These are phyloP conservation scores for Ophiodon elongatus DNA, from an alignment of 2,113 vertebrate species.

Conservation along the genomic window DNA sequence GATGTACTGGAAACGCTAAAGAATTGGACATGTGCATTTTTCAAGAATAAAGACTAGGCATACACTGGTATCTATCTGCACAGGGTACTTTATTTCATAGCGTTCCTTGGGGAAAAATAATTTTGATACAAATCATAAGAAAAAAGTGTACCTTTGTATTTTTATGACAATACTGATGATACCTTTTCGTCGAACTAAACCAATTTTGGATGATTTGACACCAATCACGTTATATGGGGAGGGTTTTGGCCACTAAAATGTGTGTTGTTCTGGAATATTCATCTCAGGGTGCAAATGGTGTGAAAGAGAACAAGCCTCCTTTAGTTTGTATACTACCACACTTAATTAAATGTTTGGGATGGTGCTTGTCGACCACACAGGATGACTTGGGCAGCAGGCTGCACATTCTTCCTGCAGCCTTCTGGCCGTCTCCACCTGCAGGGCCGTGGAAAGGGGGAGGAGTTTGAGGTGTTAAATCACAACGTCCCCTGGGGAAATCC, in stretches of 20 bases:
- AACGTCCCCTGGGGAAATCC: slow-evolving; percentile 62
- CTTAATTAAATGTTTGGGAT: slow-evolving; percentile 68
- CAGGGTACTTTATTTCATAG: slow-evolving; percentile 87
- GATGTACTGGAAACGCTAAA: slow-evolving; percentile 87
- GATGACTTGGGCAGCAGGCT: slow-evolving; percentile 65
- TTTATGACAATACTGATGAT: slow-evolving; percentile 82
- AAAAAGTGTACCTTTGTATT: slow-evolving; percentile 86
- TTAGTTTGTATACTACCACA: slow-evolving; percentile 68
- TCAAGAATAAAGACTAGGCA: slow-evolving; percentile 79
- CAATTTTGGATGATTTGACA: slow-evolving; percentile 81
- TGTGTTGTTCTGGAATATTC: slow-evolving; percentile 82
- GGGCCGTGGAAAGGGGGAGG: slow-evolving; percentile 25
- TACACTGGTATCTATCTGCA: slow-evolving; percentile 85
- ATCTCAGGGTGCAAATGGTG: slow-evolving; percentile 87
- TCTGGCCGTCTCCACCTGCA: slow-evolving; percentile 46
- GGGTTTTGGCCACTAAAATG: slow-evolving; percentile 76
- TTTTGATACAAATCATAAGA: slow-evolving; percentile 84
- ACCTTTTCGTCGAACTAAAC: slow-evolving; percentile 78
- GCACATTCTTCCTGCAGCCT: slow-evolving; percentile 72
- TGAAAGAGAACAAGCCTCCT: slow-evolving; percentile 80
- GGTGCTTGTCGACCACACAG: slow-evolving; percentile 59
- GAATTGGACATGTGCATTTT: slow-evolving; percentile 81
- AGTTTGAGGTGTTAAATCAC: slow-evolving; percentile 59
- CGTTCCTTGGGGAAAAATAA: slow-evolving; percentile 70
- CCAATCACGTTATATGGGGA: slow-evolving; percentile 62